Conservation (phyloP, 2,797 vertebrate genomes). For the Premnoplex brunnescens region DNA sequence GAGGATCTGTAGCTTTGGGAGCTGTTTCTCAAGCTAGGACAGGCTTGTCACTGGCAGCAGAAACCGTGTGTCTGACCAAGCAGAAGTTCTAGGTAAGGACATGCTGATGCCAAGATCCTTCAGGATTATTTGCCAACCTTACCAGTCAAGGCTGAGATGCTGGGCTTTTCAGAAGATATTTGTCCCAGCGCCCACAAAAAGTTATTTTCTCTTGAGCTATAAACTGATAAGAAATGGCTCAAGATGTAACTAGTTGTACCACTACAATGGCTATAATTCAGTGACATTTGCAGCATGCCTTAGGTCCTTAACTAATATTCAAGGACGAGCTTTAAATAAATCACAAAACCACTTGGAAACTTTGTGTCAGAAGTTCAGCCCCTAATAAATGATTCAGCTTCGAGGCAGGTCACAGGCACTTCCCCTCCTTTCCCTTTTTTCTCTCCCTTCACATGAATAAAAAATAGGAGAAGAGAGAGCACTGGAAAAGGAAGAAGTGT, state of each 20-base stretch:
- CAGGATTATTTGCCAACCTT: background rate
- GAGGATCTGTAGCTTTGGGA: background rate
- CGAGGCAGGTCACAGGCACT: background rate
- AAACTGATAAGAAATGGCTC: background rate
- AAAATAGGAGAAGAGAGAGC: background rate
- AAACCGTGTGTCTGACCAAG: background rate
- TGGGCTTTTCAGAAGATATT: background rate
- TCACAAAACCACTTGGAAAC: background rate
- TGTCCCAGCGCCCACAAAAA: background rate
- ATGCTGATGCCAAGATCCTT: background rate
- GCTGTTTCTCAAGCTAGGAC: background rate
- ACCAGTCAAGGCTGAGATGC: background rate
- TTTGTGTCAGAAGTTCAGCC: background rate
- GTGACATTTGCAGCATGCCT: background rate
- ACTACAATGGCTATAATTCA: background rate
- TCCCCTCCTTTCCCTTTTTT: background rate
- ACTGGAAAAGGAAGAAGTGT: background rate
- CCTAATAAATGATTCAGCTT: background rate
- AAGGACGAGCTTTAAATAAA: conserved; percentile 22
- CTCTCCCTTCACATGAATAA: background rate
- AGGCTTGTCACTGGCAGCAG: background rate
- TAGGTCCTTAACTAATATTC: background rate
- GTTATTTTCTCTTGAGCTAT: background rate
- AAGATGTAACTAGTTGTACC: background rate
- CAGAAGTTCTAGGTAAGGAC: background rate